Base-by-base conservation (phyloP, 2,113 vertebrate genomes). In the Polypterus senegalus region DNA sequence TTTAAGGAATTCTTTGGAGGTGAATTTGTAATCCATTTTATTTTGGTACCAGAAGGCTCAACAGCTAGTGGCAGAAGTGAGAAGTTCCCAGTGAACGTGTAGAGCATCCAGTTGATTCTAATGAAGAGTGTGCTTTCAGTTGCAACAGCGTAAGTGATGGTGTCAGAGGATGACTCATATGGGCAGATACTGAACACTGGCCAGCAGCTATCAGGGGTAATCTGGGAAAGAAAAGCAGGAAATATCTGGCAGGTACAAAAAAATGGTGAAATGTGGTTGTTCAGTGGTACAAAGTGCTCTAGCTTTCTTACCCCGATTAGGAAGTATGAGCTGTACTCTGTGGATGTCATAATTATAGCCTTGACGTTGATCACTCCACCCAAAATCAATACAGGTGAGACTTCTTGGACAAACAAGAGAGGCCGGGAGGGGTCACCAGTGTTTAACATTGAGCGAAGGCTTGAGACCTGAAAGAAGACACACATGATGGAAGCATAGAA, bases 131-230 rank as follows among this genome's bases (percentile, higher is more conserved):
- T 69, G 61, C 73, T 80, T 65, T 84, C 81, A 0, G 72, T 77
- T 7, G 78, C 52, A 1, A 84, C 67, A 49, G 76, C 3, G 0
- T 84, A 76, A 0, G 59, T n/a, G 57, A 85, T 73, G 61, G 74
- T 70, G 47, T 76, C 67, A 0, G 78, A 71, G 64, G 76, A 82
- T 3, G 3, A 3, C 1, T 5, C 0, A 8, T 72, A 58, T 1
- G 76, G 74, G 58, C 81, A 84, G 48, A 64, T 71, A 9, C 64
- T 54, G 56, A 78, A 75, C 46, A 70, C 71, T 0, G 76, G 71
- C 80, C 79, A 79, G 73, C 79, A 82, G 52, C 75, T 83, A 67
- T 85, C 76, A 5, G 82, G 77, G 66, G 27, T 72, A 58, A 82
- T 4, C 83, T 85, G 71, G 1, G 48, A 47, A 56, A 3, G 45